A percentile compares a stretch with the other conserved stretches of the same genome.
Conservation (phyloP, 2,113 vertebrate species). For the Platycercus adscitus region DNA sequence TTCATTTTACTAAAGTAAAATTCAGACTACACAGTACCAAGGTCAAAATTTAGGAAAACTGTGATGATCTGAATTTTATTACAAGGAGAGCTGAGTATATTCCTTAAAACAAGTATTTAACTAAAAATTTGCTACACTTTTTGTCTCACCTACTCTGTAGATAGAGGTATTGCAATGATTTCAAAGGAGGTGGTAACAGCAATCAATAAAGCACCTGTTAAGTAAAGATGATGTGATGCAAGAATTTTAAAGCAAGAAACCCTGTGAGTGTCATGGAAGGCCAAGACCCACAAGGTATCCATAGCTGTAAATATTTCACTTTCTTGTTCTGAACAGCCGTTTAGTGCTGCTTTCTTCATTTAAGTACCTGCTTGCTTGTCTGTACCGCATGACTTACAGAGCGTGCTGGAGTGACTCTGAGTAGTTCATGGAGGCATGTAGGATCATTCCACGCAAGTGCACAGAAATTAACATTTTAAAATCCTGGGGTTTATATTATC, state of each 20-base stretch:
- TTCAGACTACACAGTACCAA: not conserved
- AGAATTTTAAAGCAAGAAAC: not conserved
- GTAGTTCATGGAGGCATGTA: rapidly evolving
- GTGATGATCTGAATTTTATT: not conserved
- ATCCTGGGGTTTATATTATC: not conserved
- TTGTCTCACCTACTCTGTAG: not conserved
- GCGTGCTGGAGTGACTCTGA: not conserved
- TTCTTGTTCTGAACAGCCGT: not conserved
- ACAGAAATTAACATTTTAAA: not conserved
- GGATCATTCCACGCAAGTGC: not conserved
- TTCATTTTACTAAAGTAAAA: slow-evolving; percentile 4
- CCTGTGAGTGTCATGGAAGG: not conserved
- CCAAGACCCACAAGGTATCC: not conserved
- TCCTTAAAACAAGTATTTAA: not conserved
- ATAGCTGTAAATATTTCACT: not conserved
- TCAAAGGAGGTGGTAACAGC: not conserved
- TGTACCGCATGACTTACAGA: not conserved
- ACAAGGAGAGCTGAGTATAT: not conserved
- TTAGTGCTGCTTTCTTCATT: not conserved
- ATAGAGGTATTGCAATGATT: not conserved
- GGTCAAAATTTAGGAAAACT: not conserved
- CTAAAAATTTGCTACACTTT: not conserved
- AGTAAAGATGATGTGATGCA: not conserved
- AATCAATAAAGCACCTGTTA: not conserved
- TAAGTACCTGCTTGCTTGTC: not conserved